Base-by-base conservation (phyloP, 2,888 invertebrate genomes). In the Eupithecia insigniata region DNA sequence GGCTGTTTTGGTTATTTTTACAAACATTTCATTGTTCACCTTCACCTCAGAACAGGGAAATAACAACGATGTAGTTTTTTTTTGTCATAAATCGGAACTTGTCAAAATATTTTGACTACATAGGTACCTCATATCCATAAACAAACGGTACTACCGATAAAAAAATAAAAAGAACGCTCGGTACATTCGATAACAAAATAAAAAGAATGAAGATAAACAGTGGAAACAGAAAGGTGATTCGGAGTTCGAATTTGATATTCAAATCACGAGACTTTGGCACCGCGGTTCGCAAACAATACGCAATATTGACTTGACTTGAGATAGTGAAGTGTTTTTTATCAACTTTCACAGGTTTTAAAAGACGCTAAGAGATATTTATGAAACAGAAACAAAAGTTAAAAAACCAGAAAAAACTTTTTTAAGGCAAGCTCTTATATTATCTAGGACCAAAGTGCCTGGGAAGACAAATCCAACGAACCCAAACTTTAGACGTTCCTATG, bases 191-290 rank as follows among this genome's bases (percentile, higher is more conserved):
- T 89, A 90, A 88, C 87, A 90, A 90, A 93, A 92, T 89, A 93
- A 92, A 79, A 90, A 89, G 85, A 85, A 88, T 78, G 80, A 89
- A 91, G 88, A 90, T 89, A 93, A 94, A 94, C 91, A 88, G 86
- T 90, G 90, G 90, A 89, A 90, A 92, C 92, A 92, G 90, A 90
- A 90, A 93, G 93, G 93, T 92, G 91, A 92, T 92, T 88, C 82
- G 86, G 87, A 87, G 89, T 85, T 87, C 82, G 88, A 89, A 94
- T 94, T 94, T 94, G 94, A 92, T 85, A 94, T 94, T 94, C 94
- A 94, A 94, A 94, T 94, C 90, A 86, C 91, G 93, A 88, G 90
- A 90, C 90, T 92, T 89, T 87, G 76, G 74, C 79, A 76, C 79
- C 76, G 75, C 78, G 66, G 70, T 71, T 77, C 46, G 76, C 79